Evolutionary conservation across 2,888 invertebrate species (phyloP).

Genomic region (Metacarcinus magister): DNA sequence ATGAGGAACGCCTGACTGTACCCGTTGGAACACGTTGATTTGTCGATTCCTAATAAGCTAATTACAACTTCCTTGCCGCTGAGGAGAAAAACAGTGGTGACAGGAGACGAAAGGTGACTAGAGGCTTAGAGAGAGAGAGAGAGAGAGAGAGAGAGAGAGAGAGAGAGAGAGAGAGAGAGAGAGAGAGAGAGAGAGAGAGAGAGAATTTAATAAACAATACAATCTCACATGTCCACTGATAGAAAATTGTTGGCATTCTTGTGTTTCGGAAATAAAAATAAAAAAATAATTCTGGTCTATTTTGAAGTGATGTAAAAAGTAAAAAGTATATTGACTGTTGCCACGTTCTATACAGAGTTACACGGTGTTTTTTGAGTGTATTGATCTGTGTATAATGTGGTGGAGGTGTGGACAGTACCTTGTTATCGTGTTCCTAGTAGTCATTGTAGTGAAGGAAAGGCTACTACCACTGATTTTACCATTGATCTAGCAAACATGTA

Average conservation of each 20-base stretch:
- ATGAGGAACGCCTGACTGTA: background rate
- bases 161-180: conserved; percentile 31
- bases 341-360: background rate
- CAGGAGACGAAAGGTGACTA: background rate
- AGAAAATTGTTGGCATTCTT: background rate
- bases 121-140: background rate
- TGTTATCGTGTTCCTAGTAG: background rate
- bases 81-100: background rate
- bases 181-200: conserved; percentile 33
- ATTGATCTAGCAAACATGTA: background rate
- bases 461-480: background rate
- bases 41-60: background rate
- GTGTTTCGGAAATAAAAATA: background rate
- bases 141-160: conserved; percentile 39
- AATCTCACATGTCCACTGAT: background rate
- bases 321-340: background rate
- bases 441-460: background rate
- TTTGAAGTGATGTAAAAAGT: background rate
- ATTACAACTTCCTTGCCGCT: background rate
- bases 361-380: background rate
- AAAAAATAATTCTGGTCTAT: background rate
- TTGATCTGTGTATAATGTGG: background rate
- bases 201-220: background rate
- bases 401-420: background rate
- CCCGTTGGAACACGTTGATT: background rate